Evolutionary conservation across 1,140 invertebrate species (phyloP), one percentile per base, ranked within the genome.

Genomic region (Whitmania pigra): DNA sequence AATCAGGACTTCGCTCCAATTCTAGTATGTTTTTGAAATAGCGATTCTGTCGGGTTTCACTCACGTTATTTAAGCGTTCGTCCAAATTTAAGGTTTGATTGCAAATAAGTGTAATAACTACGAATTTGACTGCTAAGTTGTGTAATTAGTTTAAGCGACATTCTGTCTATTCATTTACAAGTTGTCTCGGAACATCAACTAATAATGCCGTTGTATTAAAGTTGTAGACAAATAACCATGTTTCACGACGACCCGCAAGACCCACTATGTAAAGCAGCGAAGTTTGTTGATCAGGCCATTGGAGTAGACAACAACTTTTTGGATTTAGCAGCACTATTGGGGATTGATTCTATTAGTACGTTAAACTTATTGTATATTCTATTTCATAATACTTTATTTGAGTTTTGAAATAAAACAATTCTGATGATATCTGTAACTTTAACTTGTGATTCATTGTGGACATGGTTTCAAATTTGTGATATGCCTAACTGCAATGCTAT

Each of bases 341-440:
- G 76, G 73, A 78, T 81, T 66, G 77, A 76, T n/a, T 69, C 78
- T 72, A 77, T 80, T 67, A 75, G 81, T 82, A 78, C 77, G 77
- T 74, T 4, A 31, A 53, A 15, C 0, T 49, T 7, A 17, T 5
- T 4, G 0, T 0, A 49, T 54, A 11, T 73, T 53, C 27, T 2
- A 29, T 40, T 29, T 63, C 18, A 18, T 29, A n/a, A 36, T 70
- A 27, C 2, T 40, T 36, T 18, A 36, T 72, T 68, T 17, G n/a
- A 53, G 4, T 22, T 40, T 0, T 18, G 43, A 18, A 54, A 53
- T 73, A 60, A 27, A 15, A 31, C 57, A 63, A 63, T 25, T 63
- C 18, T 63, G 57, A 13, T 63, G 6, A n/a, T 1, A 25, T 22
- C 57, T 11, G 9, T 22, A 2, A 63, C 2, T 63, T 22, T 63